These are phyloP conservation scores for Orius insidiosus DNA, from an alignment of 1,140 invertebrate genomes.

Conservation along the genomic window DNA sequence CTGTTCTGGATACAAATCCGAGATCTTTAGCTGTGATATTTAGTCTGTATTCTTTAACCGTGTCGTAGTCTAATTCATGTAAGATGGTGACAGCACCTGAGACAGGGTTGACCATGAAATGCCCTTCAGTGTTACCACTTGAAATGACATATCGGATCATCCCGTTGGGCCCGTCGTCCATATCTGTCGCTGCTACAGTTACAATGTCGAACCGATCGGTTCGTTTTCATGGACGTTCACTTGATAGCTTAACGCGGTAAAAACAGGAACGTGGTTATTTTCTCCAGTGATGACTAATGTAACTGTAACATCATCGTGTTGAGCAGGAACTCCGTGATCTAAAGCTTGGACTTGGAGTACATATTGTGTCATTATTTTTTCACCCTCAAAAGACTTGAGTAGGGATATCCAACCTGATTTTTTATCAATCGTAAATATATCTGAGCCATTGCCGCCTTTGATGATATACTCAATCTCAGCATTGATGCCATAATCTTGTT, in stretches of 20 bases:
- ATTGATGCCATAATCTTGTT: slow-evolving; percentile 66
- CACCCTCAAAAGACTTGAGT: slow-evolving; percentile 31
- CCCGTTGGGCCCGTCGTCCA: slow-evolving; percentile 74
- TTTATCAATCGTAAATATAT: slow-evolving; percentile 59
- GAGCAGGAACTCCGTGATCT: slow-evolving; percentile 73
- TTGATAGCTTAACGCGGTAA: slow-evolving; percentile 69
- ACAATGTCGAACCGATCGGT: slow-evolving; percentile 68
- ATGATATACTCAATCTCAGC: slow-evolving; percentile 70
- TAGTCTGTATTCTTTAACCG: slow-evolving; percentile 60
- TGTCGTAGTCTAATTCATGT: slow-evolving; percentile 73
- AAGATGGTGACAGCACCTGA: slow-evolving; percentile 65
- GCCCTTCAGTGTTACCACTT: slow-evolving; percentile 55
- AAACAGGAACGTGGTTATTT: slow-evolving; percentile 62
- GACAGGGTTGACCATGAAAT: slow-evolving; percentile 59
- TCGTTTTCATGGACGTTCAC: slow-evolving; percentile 84
- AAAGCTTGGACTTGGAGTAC: slow-evolving; percentile 49
- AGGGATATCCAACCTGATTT: slow-evolving; percentile 64
- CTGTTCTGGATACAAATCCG: slow-evolving; percentile 55
- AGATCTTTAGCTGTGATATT: slow-evolving; percentile 76
- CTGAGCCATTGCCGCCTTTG: slow-evolving; percentile 55
- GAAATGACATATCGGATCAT: slow-evolving; percentile 70
- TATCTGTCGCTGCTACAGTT: slow-evolving; percentile 66
- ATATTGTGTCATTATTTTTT: slow-evolving; percentile 33
- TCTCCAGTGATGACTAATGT: slow-evolving; percentile 68
- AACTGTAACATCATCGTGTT: slow-evolving; percentile 52